Conservation (phyloP, 2,888 invertebrate species). For the Dexiosoma caninum region DNA sequence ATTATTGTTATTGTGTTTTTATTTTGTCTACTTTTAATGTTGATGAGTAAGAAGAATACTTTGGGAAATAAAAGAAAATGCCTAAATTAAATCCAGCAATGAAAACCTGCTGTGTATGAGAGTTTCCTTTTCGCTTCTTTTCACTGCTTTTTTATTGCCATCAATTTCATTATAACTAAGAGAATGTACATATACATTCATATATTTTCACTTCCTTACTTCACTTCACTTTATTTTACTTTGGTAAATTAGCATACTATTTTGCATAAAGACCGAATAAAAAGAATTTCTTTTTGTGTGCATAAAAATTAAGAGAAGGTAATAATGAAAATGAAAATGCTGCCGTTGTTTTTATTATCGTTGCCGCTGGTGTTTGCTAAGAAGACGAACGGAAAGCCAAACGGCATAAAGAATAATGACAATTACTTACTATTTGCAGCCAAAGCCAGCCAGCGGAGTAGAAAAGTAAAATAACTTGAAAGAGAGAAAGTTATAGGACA, state of each 20-base stretch:
- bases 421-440: conserved; percentile 34
- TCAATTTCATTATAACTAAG: conserved; percentile 30
- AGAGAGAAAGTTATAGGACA: conserved; percentile 31
- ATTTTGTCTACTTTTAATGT: background rate
- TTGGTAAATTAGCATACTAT: conserved; percentile 43
- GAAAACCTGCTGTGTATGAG: conserved; percentile 46
- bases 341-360: background rate
- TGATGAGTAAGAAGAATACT: background rate
- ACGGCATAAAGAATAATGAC: conserved; percentile 34
- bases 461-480: conserved; percentile 13
- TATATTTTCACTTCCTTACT: conserved; percentile 20
- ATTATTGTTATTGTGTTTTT: background rate
- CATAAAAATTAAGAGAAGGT: conserved; percentile 40
- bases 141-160: background rate
- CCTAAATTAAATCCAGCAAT: conserved; percentile 8
- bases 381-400: conserved; percentile 11
- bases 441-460: conserved; percentile 32
- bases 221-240: conserved; percentile 22
- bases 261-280: conserved; percentile 65
- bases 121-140: conserved; percentile 36
- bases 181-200: background rate
- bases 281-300: background rate
- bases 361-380: background rate
- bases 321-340: conserved; percentile 49
- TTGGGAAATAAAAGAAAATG: background rate